phyloP scores from a whole-genome alignment of 64 coral and sea anemone species.

The Pachyseris speciosa region DNA sequence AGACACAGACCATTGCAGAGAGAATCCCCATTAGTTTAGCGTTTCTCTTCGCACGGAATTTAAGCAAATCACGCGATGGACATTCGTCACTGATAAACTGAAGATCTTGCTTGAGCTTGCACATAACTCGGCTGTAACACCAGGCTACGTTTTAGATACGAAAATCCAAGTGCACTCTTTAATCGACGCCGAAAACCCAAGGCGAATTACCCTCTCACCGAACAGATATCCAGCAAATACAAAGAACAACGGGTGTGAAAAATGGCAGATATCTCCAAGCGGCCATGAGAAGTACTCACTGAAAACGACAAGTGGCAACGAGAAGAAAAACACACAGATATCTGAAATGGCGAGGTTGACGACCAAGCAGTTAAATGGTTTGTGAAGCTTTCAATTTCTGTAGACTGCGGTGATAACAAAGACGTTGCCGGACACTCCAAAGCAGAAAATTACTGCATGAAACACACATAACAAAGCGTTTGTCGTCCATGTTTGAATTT shows the following conservation, averaged over 20 bases:
- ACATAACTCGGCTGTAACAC: neutral
- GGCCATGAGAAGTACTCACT: conserved; percentile 17
- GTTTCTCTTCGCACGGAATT: neutral
- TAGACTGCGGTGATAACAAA: neutral
- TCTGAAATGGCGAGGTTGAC: conserved; percentile 4
- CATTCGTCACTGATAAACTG: neutral
- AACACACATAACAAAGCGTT: neutral
- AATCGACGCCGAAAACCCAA: too few relatives aligned
- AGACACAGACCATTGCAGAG: neutral
- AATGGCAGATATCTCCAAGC: neutral
- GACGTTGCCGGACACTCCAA: neutral
- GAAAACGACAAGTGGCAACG: neutral
- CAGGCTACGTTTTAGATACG: too few relatives aligned
- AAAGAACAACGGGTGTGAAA: neutral
- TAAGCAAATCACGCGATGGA: neutral
- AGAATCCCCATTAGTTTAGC: neutral
- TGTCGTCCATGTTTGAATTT: neutral
- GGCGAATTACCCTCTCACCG: too few relatives aligned
- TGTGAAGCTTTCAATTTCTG: neutral
- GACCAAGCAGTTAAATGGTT: neutral
- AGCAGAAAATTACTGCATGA: neutral
- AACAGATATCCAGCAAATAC: neutral
- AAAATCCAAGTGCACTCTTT: too few relatives aligned
- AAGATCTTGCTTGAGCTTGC: neutral
- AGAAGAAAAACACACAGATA: neutral